These are phyloP conservation scores for Coptodon bakossiorum DNA, from an alignment of 2,113 vertebrate genomes.

Conservation along the genomic window DNA sequence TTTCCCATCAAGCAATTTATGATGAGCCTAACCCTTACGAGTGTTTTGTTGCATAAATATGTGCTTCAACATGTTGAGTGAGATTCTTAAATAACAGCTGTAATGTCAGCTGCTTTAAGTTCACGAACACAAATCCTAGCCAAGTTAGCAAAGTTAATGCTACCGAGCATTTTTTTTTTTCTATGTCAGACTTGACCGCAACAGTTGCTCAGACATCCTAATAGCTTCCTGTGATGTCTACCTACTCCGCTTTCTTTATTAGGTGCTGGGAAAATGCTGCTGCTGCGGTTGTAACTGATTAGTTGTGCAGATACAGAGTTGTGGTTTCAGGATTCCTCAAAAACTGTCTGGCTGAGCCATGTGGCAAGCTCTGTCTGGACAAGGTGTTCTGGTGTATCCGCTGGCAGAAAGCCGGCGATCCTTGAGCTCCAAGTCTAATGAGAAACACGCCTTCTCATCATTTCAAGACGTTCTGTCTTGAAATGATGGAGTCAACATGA, in stretches of 20 bases:
- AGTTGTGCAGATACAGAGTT: conserved; percentile 44
- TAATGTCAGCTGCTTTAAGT: not conserved
- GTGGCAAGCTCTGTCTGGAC: conserved; percentile 41
- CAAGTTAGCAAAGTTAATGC: not conserved
- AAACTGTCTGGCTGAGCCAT: conserved; percentile 29
- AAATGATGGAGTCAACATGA: not conserved
- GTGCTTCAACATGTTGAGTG: not conserved
- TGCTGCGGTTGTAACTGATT: conserved; percentile 19
- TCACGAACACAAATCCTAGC: not conserved
- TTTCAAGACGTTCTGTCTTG: not conserved
- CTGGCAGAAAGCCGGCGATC: not conserved
- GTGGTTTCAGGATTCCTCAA: conserved; percentile 13
- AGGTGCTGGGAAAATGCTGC: not conserved
- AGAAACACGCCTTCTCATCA: conserved; percentile 25
- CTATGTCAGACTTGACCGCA: not conserved
- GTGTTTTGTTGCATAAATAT: not conserved
- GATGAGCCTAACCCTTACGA: not conserved
- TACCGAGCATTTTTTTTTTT: not conserved
- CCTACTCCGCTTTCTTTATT: not conserved
- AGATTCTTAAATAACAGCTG: not conserved
- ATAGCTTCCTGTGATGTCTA: not conserved
- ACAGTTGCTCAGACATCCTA: not conserved
- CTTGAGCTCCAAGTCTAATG: conserved; percentile 19
- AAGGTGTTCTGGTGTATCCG: conserved; percentile 20
- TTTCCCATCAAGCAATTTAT: conserved; percentile 2